These are phyloP conservation scores for Conchocele bisecta DNA, from an alignment of 2,888 invertebrate genomes.

Conservation along the genomic window DNA sequence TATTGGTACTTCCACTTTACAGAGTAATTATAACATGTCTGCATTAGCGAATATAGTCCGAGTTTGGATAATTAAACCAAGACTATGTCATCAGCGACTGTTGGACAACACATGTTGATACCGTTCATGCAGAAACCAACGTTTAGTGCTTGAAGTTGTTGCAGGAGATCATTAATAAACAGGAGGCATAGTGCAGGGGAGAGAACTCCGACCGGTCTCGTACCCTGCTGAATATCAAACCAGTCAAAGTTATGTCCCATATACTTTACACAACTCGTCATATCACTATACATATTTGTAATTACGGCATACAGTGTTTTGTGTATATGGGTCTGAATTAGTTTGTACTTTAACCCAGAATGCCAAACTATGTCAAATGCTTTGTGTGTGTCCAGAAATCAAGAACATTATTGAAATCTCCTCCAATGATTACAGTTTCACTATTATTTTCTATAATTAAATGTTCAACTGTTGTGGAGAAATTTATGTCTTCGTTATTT, in stretches of 20 bases:
- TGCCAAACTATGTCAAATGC: no score
- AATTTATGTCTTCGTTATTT: no score
- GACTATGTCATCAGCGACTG: constrained; percentile 23
- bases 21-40: constrained; percentile 6
- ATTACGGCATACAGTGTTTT: no score
- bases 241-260: not conserved
- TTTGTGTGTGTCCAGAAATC: no score
- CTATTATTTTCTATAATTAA: no score
- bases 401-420: no score
- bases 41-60: not conserved
- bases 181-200: constrained; percentile 11
- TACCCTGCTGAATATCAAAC: constrained; percentile 13
- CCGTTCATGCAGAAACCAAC: constrained; percentile 8
- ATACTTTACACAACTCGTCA: not conserved
- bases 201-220: constrained; percentile 12
- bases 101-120: constrained; percentile 1
- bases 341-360: no score
- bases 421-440: no score
- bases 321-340: no score
- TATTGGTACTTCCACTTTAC: constrained; percentile 1
- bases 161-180: constrained; percentile 8
- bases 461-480: no score
- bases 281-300: not conserved
- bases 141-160: not conserved
- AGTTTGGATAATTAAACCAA: not conserved